A percentile compares a stretch with the other conserved stretches of the same genome.
These are phyloP conservation scores for Lichenostomus cassidix DNA, from an alignment of 2,113 vertebrate genomes.

Conservation along the genomic window DNA sequence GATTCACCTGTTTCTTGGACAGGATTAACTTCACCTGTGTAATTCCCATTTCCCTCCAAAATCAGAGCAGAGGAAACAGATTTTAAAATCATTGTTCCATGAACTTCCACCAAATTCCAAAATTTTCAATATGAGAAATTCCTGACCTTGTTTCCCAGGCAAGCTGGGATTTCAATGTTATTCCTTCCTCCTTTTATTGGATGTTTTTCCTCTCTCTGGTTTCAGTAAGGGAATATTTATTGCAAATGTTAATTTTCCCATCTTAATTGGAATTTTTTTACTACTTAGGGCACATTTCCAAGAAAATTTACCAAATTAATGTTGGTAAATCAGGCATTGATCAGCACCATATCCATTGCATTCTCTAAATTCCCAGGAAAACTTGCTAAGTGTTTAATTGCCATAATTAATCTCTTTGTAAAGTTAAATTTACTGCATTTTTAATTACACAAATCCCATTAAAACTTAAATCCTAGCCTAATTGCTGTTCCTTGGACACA, in stretches of 20 bases:
- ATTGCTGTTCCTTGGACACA: conserved; percentile 1
- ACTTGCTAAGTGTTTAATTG: conserved; percentile 31
- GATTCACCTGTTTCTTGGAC: too few relatives aligned
- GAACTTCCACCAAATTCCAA: background rate
- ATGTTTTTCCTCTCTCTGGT: background rate
- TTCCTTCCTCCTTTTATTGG: background rate
- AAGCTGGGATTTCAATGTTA: background rate
- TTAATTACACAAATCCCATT: conserved; percentile 36
- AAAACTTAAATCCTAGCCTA: conserved; percentile 29
- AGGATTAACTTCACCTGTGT: background rate
- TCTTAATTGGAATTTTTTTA: background rate
- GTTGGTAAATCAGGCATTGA: background rate
- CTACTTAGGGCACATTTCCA: background rate
- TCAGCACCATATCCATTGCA: background rate
- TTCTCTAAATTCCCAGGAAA: conserved; percentile 9
- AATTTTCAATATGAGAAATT: background rate
- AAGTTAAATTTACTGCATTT: conserved; percentile 37
- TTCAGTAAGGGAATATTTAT: background rate
- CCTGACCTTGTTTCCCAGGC: background rate
- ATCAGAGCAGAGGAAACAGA: background rate
- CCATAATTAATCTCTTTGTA: conserved; percentile 44
- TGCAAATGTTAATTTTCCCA: background rate
- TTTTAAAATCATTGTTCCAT: background rate
- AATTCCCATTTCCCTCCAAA: background rate
- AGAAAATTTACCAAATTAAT: background rate